Conservation (phyloP, 2,797 vertebrate species). For the Anniella stebbinsi region DNA sequence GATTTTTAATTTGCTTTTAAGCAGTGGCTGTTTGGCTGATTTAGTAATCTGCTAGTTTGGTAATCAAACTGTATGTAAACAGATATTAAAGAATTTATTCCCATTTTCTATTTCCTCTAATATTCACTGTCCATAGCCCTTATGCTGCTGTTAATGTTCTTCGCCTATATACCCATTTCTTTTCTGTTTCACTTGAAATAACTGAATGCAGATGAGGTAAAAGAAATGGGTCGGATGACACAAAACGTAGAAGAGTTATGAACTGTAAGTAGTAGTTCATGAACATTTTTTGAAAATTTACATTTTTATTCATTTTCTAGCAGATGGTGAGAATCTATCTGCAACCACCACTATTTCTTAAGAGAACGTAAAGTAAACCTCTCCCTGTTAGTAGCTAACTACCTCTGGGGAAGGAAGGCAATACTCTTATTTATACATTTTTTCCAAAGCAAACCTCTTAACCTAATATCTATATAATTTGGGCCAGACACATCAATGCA, state of each 20-base stretch:
- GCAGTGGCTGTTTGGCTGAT: not conserved
- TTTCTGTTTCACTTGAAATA: slow-evolving; percentile 40
- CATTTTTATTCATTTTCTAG: slow-evolving; percentile 67
- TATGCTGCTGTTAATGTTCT: slow-evolving; percentile 20
- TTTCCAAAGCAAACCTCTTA: slow-evolving; percentile 35
- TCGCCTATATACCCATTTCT: not conserved
- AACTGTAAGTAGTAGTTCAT: slow-evolving; percentile 47
- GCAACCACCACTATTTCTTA: slow-evolving; percentile 33
- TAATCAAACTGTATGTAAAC: not conserved
- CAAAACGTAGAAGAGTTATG: slow-evolving; percentile 49
- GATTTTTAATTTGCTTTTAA: not conserved
- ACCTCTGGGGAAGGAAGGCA: not conserved
- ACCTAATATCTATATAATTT: slow-evolving; percentile 41
- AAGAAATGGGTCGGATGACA: slow-evolving; percentile 33
- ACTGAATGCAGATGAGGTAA: slow-evolving; percentile 25
- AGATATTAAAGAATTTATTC: not conserved
- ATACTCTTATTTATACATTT: slow-evolving; percentile 7
- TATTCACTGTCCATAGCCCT: slow-evolving; percentile 13
- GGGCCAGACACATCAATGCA: slow-evolving; percentile 3
- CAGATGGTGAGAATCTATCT: slow-evolving; percentile 56
- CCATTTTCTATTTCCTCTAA: slow-evolving; percentile 15
- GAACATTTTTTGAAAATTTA: slow-evolving; percentile 57
- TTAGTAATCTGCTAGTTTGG: not conserved
- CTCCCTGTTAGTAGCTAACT: slow-evolving; percentile 34
- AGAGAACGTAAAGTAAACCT: slow-evolving; percentile 39